Evolutionary conservation across 2,888 invertebrate species (phyloP), one percentile per base, ranked within the genome.

Genomic region (Kuschelorhynchus macadamiae): DNA sequence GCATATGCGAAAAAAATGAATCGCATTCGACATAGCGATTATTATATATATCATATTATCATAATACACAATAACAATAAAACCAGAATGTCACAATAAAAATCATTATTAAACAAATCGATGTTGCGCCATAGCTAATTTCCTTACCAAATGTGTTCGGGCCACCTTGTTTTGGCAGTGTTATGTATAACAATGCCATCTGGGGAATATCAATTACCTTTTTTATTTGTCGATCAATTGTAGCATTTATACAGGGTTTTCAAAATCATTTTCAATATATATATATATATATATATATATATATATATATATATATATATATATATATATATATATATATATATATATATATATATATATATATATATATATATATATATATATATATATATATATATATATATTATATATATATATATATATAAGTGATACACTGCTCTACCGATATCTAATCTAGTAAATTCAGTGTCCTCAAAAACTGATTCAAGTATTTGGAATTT

Each of bases 111-210:
- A 52, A 65, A 65, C 20, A 59, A 49, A 21, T 49, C 25, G 17
- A 39, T 12, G 46, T 66, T 66, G 53, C 66, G 46, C n/a, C 60
- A 66, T 21, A 11, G 8, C 32, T 46, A 39, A 65, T 65, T 65
- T 65, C 44, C 41, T 65, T 65, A 53, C 66, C 66, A 66, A 66
- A 66, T 66, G 52, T 12, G 33, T 44, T 63, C 53, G 66, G 60
- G 53, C 60, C 66, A 60, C 44, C 66, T 60, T 52, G 66, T 66
- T 66, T 65, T 50, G 50, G 50, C 49, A 17, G 17, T 47, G 46
- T 50, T 59, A 66, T 60, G 50, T 60, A 60, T 66, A 59, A 66
- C 59, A 53, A 60, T 52, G 46, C 12, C 52, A 46, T 60, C 41
- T 14, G 5, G 25, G 20, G 66, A 66, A 66, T 66, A 66, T 47